phyloP scores from a whole-genome alignment of 23 tunicate genomes.

The Phallusia fumigata region DNA sequence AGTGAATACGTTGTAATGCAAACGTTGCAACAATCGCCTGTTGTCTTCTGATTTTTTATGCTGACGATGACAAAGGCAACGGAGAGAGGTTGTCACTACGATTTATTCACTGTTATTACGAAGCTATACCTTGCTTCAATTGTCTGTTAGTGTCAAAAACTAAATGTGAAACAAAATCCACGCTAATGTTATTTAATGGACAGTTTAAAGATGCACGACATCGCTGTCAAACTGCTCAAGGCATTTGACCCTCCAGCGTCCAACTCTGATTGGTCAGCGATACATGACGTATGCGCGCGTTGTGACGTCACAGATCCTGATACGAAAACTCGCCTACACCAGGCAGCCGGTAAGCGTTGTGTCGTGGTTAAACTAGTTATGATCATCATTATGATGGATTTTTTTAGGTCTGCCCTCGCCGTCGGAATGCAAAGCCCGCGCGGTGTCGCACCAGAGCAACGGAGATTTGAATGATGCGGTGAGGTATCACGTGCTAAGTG shows the following conservation, averaged over 20 bases:
- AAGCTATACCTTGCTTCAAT: no score
- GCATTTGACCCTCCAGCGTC: conserved; percentile 20
- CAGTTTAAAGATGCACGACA: conserved; percentile 20
- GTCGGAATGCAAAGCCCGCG: conserved; percentile 16
- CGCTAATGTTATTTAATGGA: background rate
- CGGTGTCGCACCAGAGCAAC: conserved; percentile 8
- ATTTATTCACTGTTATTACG: no score
- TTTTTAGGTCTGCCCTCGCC: conserved; percentile 60
- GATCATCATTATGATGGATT: background rate
- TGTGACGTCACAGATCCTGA: conserved; percentile 33
- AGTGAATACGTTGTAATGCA: no score
- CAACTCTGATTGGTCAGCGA: conserved; percentile 38
- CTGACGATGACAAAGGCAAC: no score
- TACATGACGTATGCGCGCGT: conserved; percentile 66
- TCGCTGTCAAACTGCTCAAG: conserved; percentile 56
- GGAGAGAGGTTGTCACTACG: no score
- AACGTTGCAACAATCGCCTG: no score
- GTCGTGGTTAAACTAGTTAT: no score
- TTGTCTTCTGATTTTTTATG: no score
- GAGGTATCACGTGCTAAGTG: conserved; percentile 40
- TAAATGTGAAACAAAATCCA: no score
- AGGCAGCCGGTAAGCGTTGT: conserved; percentile 27
- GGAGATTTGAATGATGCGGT: conserved; percentile 41
- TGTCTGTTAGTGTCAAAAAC: no score
- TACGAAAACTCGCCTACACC: conserved; percentile 12